Percentiles rank a stretch among this genome's conserved stretches.
Evolutionary conservation across 2,888 invertebrate species (phyloP).

Genomic region (Ophion ellenae): DNA sequence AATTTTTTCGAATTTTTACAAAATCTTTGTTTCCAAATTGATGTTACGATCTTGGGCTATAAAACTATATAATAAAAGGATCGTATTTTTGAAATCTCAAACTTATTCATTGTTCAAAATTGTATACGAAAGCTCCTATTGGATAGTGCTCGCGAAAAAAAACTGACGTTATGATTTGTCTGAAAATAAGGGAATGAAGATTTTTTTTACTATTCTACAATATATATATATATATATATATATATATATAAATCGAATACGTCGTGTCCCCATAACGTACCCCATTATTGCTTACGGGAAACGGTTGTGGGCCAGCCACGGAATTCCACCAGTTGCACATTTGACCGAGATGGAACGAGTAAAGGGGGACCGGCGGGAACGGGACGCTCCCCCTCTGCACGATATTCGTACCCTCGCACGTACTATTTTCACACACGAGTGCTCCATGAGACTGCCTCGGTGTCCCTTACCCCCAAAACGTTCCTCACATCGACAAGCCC

Average conservation of each 20-base stretch:
- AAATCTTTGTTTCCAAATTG: no score
- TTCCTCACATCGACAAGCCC: background rate
- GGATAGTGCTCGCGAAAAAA: no score
- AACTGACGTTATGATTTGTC: no score
- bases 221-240: background rate
- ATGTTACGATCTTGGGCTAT: no score
- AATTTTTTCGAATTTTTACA: no score
- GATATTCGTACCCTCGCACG: slow-evolving; percentile 38
- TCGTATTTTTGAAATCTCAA: no score
- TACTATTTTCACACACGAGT: slow-evolving; percentile 46
- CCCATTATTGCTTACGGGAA: slow-evolving; percentile 33
- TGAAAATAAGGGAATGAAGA: background rate
- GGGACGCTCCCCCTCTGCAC: slow-evolving; percentile 18
- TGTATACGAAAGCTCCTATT: no score
- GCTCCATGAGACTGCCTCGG: slow-evolving; percentile 9
- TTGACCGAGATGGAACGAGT: slow-evolving; percentile 47
- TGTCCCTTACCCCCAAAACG: slow-evolving; percentile 7
- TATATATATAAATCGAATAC: no score
- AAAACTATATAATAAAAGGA: no score
- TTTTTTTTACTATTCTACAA: background rate
- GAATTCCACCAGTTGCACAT: slow-evolving; percentile 80
- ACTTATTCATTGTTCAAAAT: no score
- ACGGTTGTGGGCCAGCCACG: slow-evolving; percentile 41
- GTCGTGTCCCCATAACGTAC: slow-evolving; percentile 1
- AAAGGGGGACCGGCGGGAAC: background rate